A percentile compares a stretch with the other conserved stretches of the same genome.
Evolutionary conservation across 2,888 invertebrate genomes (phyloP).

Genomic region (Diachrysia chrysitis): DNA sequence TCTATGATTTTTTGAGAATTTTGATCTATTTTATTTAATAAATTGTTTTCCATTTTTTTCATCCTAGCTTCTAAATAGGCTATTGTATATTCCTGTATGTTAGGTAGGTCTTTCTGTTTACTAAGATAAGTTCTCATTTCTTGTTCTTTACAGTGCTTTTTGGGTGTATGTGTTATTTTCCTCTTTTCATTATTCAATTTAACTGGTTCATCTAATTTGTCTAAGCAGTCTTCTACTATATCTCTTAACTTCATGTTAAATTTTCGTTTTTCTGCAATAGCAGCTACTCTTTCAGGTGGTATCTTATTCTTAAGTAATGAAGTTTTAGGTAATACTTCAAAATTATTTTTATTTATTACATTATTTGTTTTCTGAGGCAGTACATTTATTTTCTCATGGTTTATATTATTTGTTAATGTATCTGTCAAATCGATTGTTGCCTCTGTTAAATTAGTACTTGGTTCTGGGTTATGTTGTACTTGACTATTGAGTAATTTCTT

Average conservation of each 20-base stretch:
- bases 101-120: slow-evolving; percentile 58
- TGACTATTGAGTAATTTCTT: slow-evolving; percentile 31
- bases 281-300: slow-evolving; percentile 76
- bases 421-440: neutral
- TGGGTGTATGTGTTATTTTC: slow-evolving; percentile 19
- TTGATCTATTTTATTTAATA: slow-evolving; percentile 79
- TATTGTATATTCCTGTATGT: slow-evolving; percentile 67
- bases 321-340: slow-evolving; percentile 10
- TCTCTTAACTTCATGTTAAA: slow-evolving; percentile 83
- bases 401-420: slow-evolving; percentile 8
- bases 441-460: neutral
- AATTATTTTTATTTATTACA: slow-evolving; percentile 3
- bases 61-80: slow-evolving; percentile 76
- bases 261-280: slow-evolving; percentile 80
- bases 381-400: slow-evolving; percentile 3
- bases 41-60: slow-evolving; percentile 76
- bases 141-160: slow-evolving; percentile 28
- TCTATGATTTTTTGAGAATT: slow-evolving; percentile 77
- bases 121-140: slow-evolving; percentile 45
- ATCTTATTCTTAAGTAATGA: slow-evolving; percentile 56
- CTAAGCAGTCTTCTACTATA: slow-evolving; percentile 77
- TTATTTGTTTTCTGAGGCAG: slow-evolving; percentile 7
- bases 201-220: slow-evolving; percentile 67
- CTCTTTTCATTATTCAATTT: slow-evolving; percentile 42
- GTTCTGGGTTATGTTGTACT: slow-evolving; percentile 6